Evolutionary conservation across 2,888 invertebrate genomes (phyloP).

Genomic region (Serripes groenlandicus): DNA sequence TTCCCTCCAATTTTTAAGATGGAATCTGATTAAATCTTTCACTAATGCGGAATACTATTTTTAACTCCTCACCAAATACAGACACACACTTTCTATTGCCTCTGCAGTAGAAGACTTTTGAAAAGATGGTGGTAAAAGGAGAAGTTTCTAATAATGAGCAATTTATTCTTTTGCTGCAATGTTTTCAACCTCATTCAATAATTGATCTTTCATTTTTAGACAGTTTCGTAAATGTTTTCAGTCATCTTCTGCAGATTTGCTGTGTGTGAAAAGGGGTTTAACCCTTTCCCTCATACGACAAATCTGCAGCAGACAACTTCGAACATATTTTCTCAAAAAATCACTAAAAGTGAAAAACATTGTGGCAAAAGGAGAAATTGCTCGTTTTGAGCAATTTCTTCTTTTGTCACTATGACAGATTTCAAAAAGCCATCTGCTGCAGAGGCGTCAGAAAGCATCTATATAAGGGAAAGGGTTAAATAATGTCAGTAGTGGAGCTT

Average conservation of each 20-base stretch:
- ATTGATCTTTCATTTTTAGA: neutral
- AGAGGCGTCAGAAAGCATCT: neutral
- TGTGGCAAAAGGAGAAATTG: neutral
- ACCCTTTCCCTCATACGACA: neutral
- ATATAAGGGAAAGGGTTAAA: neutral
- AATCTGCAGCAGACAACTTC: neutral
- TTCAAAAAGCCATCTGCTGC: no score
- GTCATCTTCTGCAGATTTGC: neutral
- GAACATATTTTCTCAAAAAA: no score
- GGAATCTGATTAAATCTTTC: no score
- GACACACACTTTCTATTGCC: neutral
- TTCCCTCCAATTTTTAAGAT: no score
- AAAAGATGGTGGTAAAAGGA: slow-evolving; percentile 8
- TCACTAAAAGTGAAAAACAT: neutral
- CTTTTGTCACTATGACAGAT: no score
- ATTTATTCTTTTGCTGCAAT: slow-evolving; percentile 8
- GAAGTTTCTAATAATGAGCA: slow-evolving; percentile 6
- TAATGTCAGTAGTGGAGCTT: no score
- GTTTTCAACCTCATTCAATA: neutral
- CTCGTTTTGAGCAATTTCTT: no score
- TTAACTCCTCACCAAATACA: no score
- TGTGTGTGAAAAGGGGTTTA: neutral
- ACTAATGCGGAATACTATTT: no score
- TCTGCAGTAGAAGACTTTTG: neutral
- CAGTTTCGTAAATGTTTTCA: neutral